Conservation (phyloP, 2,797 vertebrate genomes). For the Chrysocyon brachyurus region DNA sequence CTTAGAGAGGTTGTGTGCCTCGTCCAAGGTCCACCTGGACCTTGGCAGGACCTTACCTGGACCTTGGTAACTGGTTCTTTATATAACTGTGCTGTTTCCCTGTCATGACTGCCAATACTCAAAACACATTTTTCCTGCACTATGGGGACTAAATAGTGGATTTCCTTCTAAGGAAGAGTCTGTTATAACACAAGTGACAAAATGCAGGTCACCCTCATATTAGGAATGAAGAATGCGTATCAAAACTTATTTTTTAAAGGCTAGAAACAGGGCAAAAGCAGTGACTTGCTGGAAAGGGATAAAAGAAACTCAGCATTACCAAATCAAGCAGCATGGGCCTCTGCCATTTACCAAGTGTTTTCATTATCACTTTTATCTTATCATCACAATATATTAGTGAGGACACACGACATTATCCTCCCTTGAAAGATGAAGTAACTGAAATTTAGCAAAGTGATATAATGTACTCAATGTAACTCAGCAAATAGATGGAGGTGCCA, state of each 20-base stretch:
- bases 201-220: constrained; percentile 8
- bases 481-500: constrained; percentile 21
- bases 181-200: constrained; percentile 63
- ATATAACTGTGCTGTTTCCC: neutral
- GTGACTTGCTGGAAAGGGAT: constrained; percentile 59
- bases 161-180: constrained; percentile 37
- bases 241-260: constrained; percentile 74
- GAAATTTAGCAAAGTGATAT: constrained; percentile 61
- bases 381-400: constrained; percentile 59
- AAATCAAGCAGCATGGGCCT: constrained; percentile 58
- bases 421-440: constrained; percentile 71
- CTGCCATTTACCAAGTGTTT: constrained; percentile 55
- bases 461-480: constrained; percentile 45
- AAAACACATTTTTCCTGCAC: constrained; percentile 28
- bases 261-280: constrained; percentile 64
- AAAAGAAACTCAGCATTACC: constrained; percentile 64
- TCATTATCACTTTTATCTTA: constrained; percentile 74
- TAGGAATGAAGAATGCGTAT: constrained; percentile 69
- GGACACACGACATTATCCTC: constrained; percentile 18
- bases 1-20: constrained; percentile 22
- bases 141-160: neutral
- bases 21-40: neutral
- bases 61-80: neutral
- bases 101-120: neutral
- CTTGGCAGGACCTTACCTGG: no score